Conservation (phyloP, 2,113 vertebrate genomes). For the Melierax canorus region DNA sequence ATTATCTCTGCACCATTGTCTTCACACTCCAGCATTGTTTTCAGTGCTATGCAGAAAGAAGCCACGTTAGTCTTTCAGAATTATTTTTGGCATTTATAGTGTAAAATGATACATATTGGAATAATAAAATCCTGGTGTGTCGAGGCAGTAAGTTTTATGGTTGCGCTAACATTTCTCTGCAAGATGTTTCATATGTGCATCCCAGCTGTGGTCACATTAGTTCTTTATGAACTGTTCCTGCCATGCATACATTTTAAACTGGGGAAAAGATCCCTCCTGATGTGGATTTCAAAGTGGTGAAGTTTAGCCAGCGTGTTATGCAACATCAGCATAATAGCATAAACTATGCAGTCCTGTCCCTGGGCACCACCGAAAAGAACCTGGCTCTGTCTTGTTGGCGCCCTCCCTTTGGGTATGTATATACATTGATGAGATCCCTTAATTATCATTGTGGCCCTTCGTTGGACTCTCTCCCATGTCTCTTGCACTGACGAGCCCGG, state of each 20-base stretch:
- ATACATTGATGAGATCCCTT: not conserved
- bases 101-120: constrained; percentile 27
- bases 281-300: not conserved
- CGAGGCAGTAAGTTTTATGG: not conserved
- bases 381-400: not conserved
- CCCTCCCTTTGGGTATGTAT: not conserved
- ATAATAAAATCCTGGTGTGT: not conserved
- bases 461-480: not conserved
- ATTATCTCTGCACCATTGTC: not conserved
- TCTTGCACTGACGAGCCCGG: not conserved
- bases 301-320: not conserved
- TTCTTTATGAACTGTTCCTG: constrained; percentile 6
- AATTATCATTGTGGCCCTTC: not conserved
- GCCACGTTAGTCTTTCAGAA: not conserved
- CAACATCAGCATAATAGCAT: not conserved
- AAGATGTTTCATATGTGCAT: constrained; percentile 14
- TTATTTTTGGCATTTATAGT: constrained; percentile 5
- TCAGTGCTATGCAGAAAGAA: not conserved
- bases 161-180: constrained; percentile 1
- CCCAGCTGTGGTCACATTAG: constrained; percentile 16
- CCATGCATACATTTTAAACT: not conserved
- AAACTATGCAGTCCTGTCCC: not conserved
- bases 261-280: not conserved
- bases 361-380: not conserved
- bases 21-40: not conserved